Evolutionary conservation across 2,888 invertebrate genomes (phyloP), one percentile per base, ranked within the genome.

Genomic region (Aquatica leii): DNA sequence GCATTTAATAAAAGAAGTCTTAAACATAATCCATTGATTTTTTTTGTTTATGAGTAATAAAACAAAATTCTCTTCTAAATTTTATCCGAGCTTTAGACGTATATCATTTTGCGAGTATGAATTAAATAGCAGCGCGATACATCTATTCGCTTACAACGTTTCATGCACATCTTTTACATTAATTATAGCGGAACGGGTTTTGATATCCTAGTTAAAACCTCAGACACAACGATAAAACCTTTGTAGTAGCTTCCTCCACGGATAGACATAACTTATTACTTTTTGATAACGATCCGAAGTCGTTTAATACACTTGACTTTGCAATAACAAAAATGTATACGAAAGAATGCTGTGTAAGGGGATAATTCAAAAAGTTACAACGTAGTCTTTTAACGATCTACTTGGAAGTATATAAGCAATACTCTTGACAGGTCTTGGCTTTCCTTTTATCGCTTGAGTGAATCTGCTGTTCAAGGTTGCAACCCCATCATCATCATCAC

Each of bases 401-500:
- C 48, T 15, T 24, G 24, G n/a, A 24, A 24, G 48, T 48, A 20
- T 4, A 12, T 17, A n/a, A 52, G 52, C 35, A 53, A 40, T 18
- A 17, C 37, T 37, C 34, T 14, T 17, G 24, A 46, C 46, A 50
- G 31, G 61, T 46, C 54, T 62, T 51, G 61, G 43, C 57, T 59
- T 64, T 56, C 53, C 54, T 60, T 66, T 65, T 65, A 70, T 70
- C 69, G 69, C 69, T 68, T 60, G 64, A 68, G 62, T 69, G 69
- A 68, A 71, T 72, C 72, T 68, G 62, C 65, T 68, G 68, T 68
- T 70, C 71, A 71, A 72, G 71, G 72, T 71, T 72, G 56, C 63
- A 54, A 56, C 49, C 59, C 57, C 65, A 65, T 58, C 66, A 65
- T 64, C 56, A 62, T 61, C 62, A 65, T 65, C 62, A 63, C 66